Evolutionary conservation across 2,113 vertebrate genomes (phyloP).

Genomic region (Gavia stellata): DNA sequence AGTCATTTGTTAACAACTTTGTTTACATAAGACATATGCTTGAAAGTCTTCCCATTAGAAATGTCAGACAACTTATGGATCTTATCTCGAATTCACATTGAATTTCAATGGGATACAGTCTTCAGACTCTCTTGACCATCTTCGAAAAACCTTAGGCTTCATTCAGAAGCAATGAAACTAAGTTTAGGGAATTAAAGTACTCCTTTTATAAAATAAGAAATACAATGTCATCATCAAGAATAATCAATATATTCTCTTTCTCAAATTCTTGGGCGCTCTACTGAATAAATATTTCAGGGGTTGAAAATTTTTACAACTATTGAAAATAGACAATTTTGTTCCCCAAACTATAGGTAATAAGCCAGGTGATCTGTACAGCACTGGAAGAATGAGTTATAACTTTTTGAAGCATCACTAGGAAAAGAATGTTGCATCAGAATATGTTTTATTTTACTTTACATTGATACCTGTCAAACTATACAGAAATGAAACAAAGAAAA

Average conservation of each 20-base stretch:
- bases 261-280: not conserved
- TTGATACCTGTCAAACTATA: not conserved
- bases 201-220: not conserved
- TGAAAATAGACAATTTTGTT: not conserved
- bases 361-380: not conserved
- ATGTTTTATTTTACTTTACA: not conserved
- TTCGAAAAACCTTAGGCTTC: not conserved
- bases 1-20: not conserved
- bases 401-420: not conserved
- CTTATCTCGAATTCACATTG: not conserved
- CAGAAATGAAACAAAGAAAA: not conserved
- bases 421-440: not conserved
- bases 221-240: not conserved
- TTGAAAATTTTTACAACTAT: not conserved
- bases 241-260: not conserved
- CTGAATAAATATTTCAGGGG: not conserved
- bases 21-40: not conserved
- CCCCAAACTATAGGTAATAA: not conserved
- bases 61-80: not conserved
- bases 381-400: not conserved
- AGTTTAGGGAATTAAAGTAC: not conserved
- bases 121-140: not conserved
- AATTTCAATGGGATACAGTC: not conserved
- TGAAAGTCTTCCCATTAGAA: not conserved
- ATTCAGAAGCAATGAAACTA: not conserved